Conservation (phyloP, 30 jellyfish, hydroid and myxozoan genomes). For the Aurelia aurita complex sp. Pacific region DNA sequence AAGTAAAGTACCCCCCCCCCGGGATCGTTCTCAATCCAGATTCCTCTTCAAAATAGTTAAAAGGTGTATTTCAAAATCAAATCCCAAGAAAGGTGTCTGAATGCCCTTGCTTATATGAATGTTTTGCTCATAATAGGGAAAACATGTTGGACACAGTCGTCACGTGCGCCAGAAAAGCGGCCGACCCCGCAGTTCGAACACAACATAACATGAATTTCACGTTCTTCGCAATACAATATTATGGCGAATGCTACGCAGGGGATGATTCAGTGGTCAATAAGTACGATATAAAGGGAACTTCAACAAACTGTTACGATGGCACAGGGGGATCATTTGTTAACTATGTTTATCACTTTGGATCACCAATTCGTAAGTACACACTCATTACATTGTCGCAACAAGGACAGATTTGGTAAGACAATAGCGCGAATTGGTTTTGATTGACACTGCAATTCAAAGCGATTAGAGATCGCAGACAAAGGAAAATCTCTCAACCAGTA, state of each 20-base stretch:
- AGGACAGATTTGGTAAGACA: no score
- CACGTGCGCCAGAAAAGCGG: constrained; percentile 39
- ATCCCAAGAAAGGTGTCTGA: no score
- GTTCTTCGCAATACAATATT: constrained; percentile 79
- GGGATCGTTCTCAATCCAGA: no score
- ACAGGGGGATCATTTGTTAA: constrained; percentile 61
- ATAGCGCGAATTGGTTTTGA: no score
- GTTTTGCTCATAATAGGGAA: not conserved
- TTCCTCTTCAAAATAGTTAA: no score
- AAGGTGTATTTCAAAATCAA: no score
- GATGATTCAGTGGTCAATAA: constrained; percentile 44
- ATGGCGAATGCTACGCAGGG: constrained; percentile 91
- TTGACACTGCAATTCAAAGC: no score
- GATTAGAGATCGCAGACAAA: no score
- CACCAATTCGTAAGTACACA: constrained; percentile 34
- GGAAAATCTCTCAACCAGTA: no score
- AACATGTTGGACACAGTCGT: constrained; percentile 48
- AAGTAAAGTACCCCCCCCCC: no score
- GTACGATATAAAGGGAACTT: constrained; percentile 44
- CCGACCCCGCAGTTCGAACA: not conserved
- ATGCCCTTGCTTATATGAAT: not conserved
- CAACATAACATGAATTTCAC: not conserved
- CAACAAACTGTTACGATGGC: constrained; percentile 63
- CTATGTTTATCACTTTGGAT: constrained; percentile 50
- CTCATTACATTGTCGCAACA: no score